Evolutionary conservation across 2,888 invertebrate genomes (phyloP), one percentile per base, ranked within the genome.

Genomic region (Campoletis raptor): DNA sequence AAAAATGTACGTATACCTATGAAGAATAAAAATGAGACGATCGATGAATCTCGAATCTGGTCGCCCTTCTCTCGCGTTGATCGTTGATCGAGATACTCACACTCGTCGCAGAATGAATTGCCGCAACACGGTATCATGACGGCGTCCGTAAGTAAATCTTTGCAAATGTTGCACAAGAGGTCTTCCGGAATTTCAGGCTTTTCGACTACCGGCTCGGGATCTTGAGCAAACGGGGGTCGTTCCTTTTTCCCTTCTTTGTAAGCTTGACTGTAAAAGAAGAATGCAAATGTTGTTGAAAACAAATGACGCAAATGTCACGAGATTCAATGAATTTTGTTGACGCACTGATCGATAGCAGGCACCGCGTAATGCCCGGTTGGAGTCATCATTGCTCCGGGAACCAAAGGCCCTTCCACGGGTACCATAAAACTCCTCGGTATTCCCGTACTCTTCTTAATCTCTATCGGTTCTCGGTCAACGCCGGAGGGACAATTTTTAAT

Each of bases 111-210:
- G 95, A 98, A 99, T 12, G 99, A 99, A 94, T 98, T 98, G 5
- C 99, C 99, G 94, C 99, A 99, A 94, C 99, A 99, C 0, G 99
- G 98, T 94, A 99, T 98, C 96, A 99, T 97, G 42, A 99, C 99
- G 54, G 99, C 99, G 94, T 99, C 99, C 0, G 97, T 97, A 87
- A 99, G 96, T 61, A 99, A 95, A 94, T 99, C 98, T 77, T 98
- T 96, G 94, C 99, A 99, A 83, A 99, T 96, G 83, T 97, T 97
- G 95, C 99, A 99, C 69, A 98, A 95, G 72, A 99, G 95, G 93
- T 99, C 99, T 88, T 98, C 97, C 0, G 99, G 99, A 81, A 99
- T 97, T 91, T 97, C 96, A 12, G 97, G 96, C 89, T 96, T 96
- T 36, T 95, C 95, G 40, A 94, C 92, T 2, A 92, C 92, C 18